A percentile compares a stretch with the other conserved stretches of the same genome.
Conservation (phyloP, 2,113 vertebrate genomes). For the Bubo bubo region DNA sequence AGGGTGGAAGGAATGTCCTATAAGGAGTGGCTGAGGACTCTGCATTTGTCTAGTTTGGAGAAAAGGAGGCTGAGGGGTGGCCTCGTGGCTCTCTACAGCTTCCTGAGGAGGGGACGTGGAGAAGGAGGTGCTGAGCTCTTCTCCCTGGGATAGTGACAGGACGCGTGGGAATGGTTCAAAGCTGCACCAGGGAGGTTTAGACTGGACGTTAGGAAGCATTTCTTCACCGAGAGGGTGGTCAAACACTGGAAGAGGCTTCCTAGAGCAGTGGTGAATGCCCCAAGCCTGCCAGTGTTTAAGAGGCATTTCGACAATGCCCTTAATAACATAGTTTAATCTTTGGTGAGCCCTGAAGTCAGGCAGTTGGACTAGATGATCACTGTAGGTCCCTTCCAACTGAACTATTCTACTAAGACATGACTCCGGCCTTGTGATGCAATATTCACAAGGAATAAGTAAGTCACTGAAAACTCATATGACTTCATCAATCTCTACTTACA, state of each 20-base stretch:
- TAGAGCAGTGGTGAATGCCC: too few species aligned
- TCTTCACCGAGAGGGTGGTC: neutral
- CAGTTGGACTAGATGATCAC: accelerated
- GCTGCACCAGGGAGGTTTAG: neutral
- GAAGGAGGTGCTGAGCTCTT: neutral
- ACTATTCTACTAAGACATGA: neutral
- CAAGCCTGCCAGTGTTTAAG: neutral
- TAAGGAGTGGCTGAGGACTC: neutral
- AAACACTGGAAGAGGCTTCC: neutral
- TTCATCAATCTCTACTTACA: neutral
- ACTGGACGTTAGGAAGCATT: neutral
- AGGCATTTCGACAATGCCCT: neutral
- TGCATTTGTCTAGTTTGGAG: neutral
- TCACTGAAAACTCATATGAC: neutral
- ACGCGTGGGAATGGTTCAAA: accelerated
- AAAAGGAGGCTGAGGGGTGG: neutral
- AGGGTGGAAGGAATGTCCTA: neutral
- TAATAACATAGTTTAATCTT: neutral
- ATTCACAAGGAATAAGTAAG: neutral
- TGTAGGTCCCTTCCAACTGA: neutral
- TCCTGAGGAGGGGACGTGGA: too few species aligned
- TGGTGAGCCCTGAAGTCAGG: neutral
- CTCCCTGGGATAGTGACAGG: neutral
- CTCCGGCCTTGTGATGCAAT: neutral
- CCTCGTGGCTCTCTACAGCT: neutral